phyloP scores from a whole-genome alignment of 2,888 invertebrate species.

The Heterodera filipjevi region DNA sequence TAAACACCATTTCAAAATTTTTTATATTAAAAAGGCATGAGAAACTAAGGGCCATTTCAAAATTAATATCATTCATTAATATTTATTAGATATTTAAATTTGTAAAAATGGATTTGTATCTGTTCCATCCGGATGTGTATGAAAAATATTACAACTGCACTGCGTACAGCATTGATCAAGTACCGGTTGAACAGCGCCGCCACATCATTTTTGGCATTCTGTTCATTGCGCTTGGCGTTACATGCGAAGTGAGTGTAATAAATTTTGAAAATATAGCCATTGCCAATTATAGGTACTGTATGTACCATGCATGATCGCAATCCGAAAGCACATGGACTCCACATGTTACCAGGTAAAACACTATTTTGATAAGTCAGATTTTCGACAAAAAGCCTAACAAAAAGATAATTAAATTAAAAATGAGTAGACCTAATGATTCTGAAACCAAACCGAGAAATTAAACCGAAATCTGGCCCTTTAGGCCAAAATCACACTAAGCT shows the following conservation, averaged over 20 bases:
- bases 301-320: constrained; percentile 25
- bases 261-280: not conserved
- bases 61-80: too few species aligned
- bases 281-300: constrained; percentile 16
- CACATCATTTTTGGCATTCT: constrained; percentile 12
- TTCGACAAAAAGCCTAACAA: not conserved
- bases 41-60: too few species aligned
- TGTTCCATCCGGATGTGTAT: constrained; percentile 24
- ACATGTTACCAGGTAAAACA: constrained; percentile 29
- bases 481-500: too few species aligned
- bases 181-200: constrained; percentile 12
- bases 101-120: constrained; percentile 8
- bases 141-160: constrained; percentile 21
- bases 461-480: too few species aligned
- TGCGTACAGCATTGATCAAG: not conserved
- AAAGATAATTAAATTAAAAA: too few species aligned
- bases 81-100: too few species aligned
- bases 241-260: constrained; percentile 7
- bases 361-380: not conserved
- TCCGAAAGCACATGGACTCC: constrained; percentile 25
- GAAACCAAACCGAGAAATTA: too few species aligned
- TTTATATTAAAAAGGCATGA: too few species aligned
- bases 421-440: too few species aligned
- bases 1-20: too few species aligned
- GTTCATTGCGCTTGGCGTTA: constrained; percentile 2